Conservation (phyloP, 1,140 invertebrate genomes). For the Brachionus koreanus region DNA sequence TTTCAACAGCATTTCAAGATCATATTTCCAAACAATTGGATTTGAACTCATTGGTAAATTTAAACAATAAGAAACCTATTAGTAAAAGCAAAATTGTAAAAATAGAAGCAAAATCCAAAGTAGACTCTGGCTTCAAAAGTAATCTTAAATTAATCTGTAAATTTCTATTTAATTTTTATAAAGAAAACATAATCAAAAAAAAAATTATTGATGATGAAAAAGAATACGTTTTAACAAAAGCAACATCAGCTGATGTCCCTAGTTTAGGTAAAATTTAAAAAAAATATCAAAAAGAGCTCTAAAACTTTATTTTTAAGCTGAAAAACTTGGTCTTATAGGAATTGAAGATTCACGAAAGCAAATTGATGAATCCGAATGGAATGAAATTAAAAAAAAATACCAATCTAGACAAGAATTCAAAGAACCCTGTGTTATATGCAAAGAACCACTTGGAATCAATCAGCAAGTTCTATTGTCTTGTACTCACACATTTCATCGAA, state of each 20-base stretch:
- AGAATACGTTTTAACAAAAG: conserved; percentile 1
- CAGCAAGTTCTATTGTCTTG: conserved; percentile 58
- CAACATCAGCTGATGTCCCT: neutral
- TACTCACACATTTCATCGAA: conserved; percentile 57
- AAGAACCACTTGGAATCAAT: conserved; percentile 56
- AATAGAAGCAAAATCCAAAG: conserved; percentile 13
- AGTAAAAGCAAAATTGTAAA: neutral
- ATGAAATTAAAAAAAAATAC: conserved; percentile 51
- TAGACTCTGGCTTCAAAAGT: conserved; percentile 9
- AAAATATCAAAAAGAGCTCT: neutral
- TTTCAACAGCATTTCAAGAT: conserved; percentile 39
- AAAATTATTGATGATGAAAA: neutral
- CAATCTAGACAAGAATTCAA: conserved; percentile 54
- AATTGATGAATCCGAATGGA: conserved; percentile 54
- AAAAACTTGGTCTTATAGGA: conserved; percentile 20
- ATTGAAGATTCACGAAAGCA: conserved; percentile 41
- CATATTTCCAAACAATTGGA: conserved; percentile 20
- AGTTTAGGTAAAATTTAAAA: neutral
- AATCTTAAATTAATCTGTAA: neutral
- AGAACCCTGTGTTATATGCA: conserved; percentile 58
- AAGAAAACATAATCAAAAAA: neutral
- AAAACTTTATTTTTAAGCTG: neutral
- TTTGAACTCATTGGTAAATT: neutral
- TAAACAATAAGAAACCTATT: neutral
- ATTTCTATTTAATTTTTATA: neutral